Evolutionary conservation across 2,888 invertebrate species (phyloP), one percentile per base, ranked within the genome.

Genomic region (Drosophila monieri): DNA sequence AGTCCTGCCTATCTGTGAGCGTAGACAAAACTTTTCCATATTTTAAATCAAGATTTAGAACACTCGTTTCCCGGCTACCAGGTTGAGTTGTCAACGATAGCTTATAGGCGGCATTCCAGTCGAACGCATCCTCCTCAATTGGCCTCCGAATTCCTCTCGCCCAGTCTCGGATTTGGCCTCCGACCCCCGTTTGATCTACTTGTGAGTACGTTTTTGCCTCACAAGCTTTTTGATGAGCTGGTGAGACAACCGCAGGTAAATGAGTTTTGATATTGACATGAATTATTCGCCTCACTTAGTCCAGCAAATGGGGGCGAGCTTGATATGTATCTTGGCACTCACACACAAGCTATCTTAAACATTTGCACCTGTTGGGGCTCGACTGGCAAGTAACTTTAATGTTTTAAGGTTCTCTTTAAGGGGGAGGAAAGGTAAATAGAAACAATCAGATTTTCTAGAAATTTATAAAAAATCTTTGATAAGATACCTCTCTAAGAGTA

Each of bases 221-320:
- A 67, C 73, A 57, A 53, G 64, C 21, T 43, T 49, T 53, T 43
- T 54, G 69, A 41, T 53, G 66, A 57, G 70, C 49, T 70, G 55
- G 64, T 69, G 68, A 68, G 74, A 78, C 76, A 80, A 80, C 78
- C 80, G 56, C 80, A 80, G 84, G 80, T 76, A 84, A 80, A 84
- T 80, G 80, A 80, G 84, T 80, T 80, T 76, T 78, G 76, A 80
- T 80, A 80, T 80, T 80, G 80, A 80, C 80, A 80, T 73, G 80
- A 84, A 80, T 80, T 84, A 80, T 61, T 55, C 80, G 80, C 84
- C 68, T 80, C 84, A 76, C 74, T 69, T 70, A 56, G 60, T 64
- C 67, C 39, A 35, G 73, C 76, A 80, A 74, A 83, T 80, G 74
- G 70, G 68, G 77, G 70, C 62, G 44, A 48, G 49, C 56, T 39